Conservation (phyloP, 2,888 invertebrate species). For the Electrophaes corylata region DNA sequence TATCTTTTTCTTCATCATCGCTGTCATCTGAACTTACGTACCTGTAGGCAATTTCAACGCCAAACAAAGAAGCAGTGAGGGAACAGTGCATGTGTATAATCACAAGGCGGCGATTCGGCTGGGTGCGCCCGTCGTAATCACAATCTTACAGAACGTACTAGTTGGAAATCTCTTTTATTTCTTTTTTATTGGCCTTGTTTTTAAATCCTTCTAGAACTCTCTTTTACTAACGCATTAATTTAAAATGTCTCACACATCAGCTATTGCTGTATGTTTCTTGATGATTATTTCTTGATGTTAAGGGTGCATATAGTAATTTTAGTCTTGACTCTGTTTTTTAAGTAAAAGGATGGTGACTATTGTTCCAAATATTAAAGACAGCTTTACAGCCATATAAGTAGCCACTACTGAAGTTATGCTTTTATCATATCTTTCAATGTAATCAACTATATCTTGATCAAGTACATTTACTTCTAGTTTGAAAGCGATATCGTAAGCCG, state of each 20-base stretch:
- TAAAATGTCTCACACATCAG: too few relatives aligned
- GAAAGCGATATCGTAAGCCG: constrained; percentile 23
- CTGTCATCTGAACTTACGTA: constrained; percentile 2
- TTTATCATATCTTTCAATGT: constrained; percentile 5
- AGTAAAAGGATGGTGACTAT: too few relatives aligned
- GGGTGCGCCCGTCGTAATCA: constrained; percentile 32
- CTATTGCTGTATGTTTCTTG: too few relatives aligned
- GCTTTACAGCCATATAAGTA: too few relatives aligned
- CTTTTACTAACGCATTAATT: background rate
- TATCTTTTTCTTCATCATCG: constrained; percentile 3
- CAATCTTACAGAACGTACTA: constrained; percentile 15
- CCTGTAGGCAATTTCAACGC: constrained; percentile 8
- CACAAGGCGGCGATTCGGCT: constrained; percentile 37
- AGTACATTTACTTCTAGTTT: constrained; percentile 10
- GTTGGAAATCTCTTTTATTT: background rate
- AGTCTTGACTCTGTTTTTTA: too few relatives aligned
- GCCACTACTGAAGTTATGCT: background rate
- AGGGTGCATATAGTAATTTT: too few relatives aligned
- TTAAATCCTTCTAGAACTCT: background rate
- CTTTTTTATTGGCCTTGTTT: background rate
- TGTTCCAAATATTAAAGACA: too few relatives aligned
- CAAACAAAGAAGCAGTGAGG: constrained; percentile 25
- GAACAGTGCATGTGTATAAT: constrained; percentile 26
- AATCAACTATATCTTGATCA: background rate
- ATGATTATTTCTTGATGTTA: too few relatives aligned